Conservation (phyloP, 2,888 invertebrate species). For the Meteorus colon region DNA sequence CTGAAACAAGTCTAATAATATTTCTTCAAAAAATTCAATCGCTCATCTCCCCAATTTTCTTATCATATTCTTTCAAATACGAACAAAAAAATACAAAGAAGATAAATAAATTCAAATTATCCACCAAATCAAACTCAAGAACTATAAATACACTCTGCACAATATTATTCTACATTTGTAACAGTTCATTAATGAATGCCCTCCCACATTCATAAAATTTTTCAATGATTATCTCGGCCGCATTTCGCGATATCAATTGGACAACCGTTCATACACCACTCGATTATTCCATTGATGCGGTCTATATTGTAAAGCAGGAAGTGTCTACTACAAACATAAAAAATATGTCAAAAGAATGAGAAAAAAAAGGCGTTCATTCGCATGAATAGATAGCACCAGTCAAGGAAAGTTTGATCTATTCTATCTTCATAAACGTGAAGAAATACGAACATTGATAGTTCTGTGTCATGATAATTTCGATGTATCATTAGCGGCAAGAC, state of each 20-base stretch:
- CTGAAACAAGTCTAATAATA: too few species aligned
- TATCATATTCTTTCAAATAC: too few species aligned
- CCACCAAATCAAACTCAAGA: too few species aligned
- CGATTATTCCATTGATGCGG: not conserved
- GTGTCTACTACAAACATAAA: not conserved
- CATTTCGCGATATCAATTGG: not conserved
- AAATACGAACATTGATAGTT: too few species aligned
- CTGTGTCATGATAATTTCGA: not conserved
- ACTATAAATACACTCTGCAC: too few species aligned
- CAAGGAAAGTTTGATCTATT: not conserved
- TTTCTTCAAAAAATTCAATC: too few species aligned
- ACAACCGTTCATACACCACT: not conserved
- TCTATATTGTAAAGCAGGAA: conserved; percentile 12
- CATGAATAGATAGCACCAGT: not conserved
- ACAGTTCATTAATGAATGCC: not conserved
- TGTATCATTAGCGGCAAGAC: not conserved
- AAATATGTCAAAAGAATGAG: not conserved
- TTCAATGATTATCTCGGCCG: not conserved
- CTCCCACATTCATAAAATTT: not conserved
- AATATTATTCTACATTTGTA: not conserved
- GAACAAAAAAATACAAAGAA: too few species aligned
- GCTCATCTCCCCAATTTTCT: too few species aligned
- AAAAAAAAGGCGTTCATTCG: not conserved
- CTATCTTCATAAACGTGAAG: too few species aligned
- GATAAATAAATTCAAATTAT: too few species aligned